Percentiles rank a stretch among this genome's conserved stretches.
phyloP scores from a whole-genome alignment of 2,888 invertebrate genomes.

The Synanthedon vespiformis region DNA sequence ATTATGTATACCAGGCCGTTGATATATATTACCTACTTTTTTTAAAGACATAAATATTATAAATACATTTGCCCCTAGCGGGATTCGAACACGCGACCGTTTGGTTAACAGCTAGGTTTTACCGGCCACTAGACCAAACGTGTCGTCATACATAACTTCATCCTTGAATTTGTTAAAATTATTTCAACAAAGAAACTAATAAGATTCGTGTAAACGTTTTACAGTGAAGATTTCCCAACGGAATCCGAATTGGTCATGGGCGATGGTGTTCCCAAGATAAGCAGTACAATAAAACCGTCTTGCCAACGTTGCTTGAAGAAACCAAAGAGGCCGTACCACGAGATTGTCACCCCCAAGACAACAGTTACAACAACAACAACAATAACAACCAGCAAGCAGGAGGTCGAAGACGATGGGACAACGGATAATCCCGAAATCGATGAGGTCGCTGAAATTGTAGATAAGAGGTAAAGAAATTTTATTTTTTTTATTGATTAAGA shows the following conservation, averaged over 20 bases:
- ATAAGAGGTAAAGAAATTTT: slow-evolving; percentile 10
- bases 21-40: too few relatives aligned
- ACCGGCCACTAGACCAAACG: too few relatives aligned
- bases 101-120: too few relatives aligned
- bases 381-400: slow-evolving; percentile 6
- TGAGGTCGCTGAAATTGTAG: slow-evolving; percentile 4
- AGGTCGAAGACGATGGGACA: slow-evolving; percentile 7
- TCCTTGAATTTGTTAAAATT: too few relatives aligned
- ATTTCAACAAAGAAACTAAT: too few relatives aligned
- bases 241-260: slow-evolving; percentile 80
- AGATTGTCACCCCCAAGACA: slow-evolving; percentile 12
- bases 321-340: slow-evolving; percentile 13
- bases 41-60: background rate
- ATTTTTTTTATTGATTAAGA: too few relatives aligned
- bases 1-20: too few relatives aligned
- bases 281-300: slow-evolving; percentile 12
- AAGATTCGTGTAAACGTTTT: slow-evolving; percentile 6
- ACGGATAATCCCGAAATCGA: slow-evolving; percentile 6
- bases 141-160: too few relatives aligned
- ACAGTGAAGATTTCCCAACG: slow-evolving; percentile 68
- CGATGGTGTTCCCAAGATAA: slow-evolving; percentile 62
- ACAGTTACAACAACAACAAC: slow-evolving; percentile 10
- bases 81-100: too few relatives aligned
- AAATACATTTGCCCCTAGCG: too few relatives aligned
- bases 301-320: slow-evolving; percentile 29